These are phyloP conservation scores for Indicator maculatus DNA, from an alignment of 2,113 vertebrate species.

Conservation along the genomic window DNA sequence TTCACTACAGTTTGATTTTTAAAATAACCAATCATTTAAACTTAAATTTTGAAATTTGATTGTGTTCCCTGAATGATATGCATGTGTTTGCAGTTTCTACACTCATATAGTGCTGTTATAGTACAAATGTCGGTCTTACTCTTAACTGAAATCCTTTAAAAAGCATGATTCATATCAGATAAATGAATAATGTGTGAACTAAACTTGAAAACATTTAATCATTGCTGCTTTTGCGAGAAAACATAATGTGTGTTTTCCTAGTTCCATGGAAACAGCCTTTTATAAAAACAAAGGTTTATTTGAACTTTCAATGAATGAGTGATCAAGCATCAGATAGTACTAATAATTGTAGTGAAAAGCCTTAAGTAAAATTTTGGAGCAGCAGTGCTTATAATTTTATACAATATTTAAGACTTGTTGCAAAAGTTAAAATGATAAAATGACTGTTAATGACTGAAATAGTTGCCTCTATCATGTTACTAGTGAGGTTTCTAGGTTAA, in stretches of 20 bases:
- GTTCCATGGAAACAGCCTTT: constrained; percentile 70
- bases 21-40: constrained; percentile 31
- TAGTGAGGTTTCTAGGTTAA: constrained; percentile 58
- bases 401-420: constrained; percentile 70
- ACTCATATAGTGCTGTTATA: not conserved
- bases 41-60: constrained; percentile 20
- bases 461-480: constrained; percentile 40
- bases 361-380: constrained; percentile 77
- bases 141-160: constrained; percentile 49
- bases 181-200: not conserved
- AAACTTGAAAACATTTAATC: constrained; percentile 21
- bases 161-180: constrained; percentile 64
- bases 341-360: constrained; percentile 78
- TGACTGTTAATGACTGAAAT: constrained; percentile 57
- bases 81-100: constrained; percentile 48
- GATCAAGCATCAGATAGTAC: constrained; percentile 11
- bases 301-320: constrained; percentile 49
- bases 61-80: constrained; percentile 54
- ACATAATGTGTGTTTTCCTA: constrained; percentile 39
- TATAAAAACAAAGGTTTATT: constrained; percentile 45
- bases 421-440: constrained; percentile 63
- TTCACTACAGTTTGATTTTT: constrained; percentile 79
- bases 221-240: constrained; percentile 6
- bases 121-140: constrained; percentile 24
- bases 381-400: constrained; percentile 66